These are phyloP conservation scores for Charanyca ferruginea DNA, from an alignment of 2,888 invertebrate genomes.

Conservation along the genomic window DNA sequence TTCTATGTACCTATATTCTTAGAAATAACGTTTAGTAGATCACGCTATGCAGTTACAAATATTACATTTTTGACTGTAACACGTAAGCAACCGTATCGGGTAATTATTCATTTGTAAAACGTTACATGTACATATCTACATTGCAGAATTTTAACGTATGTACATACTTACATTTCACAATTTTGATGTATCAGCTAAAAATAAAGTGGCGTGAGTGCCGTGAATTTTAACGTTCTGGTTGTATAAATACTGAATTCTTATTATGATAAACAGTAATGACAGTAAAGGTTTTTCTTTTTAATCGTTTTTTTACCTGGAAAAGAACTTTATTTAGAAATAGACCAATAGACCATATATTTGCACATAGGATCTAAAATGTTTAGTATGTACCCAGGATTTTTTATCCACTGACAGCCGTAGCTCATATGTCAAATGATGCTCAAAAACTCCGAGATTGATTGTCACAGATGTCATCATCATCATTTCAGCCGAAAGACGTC, in stretches of 20 bases:
- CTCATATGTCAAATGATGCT: no score
- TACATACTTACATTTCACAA: conserved; percentile 1
- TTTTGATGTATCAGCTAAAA: conserved; percentile 29
- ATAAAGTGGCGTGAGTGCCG: conserved; percentile 1
- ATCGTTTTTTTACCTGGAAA: conserved; percentile 3
- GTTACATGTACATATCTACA: not conserved
- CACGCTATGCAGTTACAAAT: conserved; percentile 14
- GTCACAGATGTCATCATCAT: no score
- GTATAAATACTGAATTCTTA: conserved; percentile 24
- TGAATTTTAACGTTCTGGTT: conserved; percentile 6
- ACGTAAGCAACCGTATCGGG: conserved; percentile 17
- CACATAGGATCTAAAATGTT: no score
- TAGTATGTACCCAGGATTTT: no score
- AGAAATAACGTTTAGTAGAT: conserved; percentile 1
- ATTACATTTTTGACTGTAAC: conserved; percentile 22
- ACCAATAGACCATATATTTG: no score
- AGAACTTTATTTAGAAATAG: no score
- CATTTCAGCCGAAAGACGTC: no score
- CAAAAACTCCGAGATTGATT: no score
- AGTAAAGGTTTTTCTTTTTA: conserved; percentile 4
- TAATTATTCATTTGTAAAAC: conserved; percentile 26
- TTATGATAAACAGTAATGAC: conserved; percentile 18
- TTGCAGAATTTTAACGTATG: conserved; percentile 4
- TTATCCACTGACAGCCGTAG: no score
- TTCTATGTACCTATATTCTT: not conserved